Conservation (phyloP, 2,797 vertebrate genomes). For the Lepidocolaptes lacrymiger region DNA sequence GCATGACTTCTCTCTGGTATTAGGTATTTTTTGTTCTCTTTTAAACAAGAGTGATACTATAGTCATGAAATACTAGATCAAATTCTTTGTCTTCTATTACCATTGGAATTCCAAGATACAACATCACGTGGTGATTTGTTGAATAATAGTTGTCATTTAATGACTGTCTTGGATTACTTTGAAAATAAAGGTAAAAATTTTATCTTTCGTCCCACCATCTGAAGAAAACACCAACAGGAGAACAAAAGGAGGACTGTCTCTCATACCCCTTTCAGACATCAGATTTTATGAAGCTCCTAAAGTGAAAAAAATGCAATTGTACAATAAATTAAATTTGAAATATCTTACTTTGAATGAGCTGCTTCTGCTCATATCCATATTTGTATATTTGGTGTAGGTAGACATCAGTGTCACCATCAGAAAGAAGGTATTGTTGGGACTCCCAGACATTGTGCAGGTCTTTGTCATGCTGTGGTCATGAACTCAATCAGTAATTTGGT, state of each 20-base stretch:
- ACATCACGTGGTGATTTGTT: neutral
- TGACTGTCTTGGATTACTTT: neutral
- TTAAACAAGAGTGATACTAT: constrained; percentile 18
- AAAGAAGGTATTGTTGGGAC: neutral
- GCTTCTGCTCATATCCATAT: neutral
- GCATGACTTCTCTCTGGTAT: neutral
- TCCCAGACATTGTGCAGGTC: neutral
- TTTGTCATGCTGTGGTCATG: neutral
- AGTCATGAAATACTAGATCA: constrained; percentile 5
- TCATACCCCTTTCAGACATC: neutral
- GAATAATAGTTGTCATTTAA: constrained; percentile 23
- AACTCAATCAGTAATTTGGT: neutral
- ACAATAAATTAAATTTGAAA: neutral
- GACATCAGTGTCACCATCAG: neutral
- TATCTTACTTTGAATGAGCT: neutral
- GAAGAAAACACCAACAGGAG: neutral
- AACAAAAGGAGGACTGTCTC: neutral
- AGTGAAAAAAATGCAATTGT: neutral
- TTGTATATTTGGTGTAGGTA: neutral
- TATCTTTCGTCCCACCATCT: neutral
- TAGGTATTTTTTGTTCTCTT: constrained; percentile 25
- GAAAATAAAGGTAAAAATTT: constrained; percentile 13
- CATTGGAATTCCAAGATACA: neutral
- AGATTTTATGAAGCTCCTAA: neutral
- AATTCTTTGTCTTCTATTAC: neutral